Evolutionary conservation across 1,140 invertebrate species (phyloP), one percentile per base, ranked within the genome.

Genomic region (Laupala kohalensis): DNA sequence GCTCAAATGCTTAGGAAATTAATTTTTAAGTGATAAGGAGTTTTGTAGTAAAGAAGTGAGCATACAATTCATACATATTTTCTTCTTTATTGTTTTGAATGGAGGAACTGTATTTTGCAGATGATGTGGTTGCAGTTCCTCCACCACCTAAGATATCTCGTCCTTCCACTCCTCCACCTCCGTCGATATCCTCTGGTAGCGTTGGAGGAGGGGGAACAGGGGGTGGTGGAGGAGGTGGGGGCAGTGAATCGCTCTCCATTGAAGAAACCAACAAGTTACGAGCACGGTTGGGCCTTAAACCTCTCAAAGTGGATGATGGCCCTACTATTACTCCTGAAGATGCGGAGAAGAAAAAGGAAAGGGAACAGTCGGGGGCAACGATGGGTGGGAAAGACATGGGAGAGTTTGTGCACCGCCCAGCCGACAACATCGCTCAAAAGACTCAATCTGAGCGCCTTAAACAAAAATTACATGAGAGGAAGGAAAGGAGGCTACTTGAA

Each of bases 341-440:
- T 69, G 72, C 70, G 24, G 76, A 78, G 71, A 74, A 74, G 1
- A 76, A 74, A 12, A 77, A 76, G 64, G 77, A 76, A 12, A 74
- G 79, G 3, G 81, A 80, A 69, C 79, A 77, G 66, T 83, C 85
- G 72, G 82, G 67, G 19, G 74, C 76, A 27, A 74, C 70, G 64
- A 71, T 67, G n/a, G 74, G 74, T 68, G 78, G 78, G 76, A 90
- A 90, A 79, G 92, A 92, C 78, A 86, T 92, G 78, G 91, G 92
- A 67, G 92, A 96, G 78, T 96, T 96, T 84, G 90, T 96, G 75
- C 96, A 98, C 80, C 93, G 92, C 79, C 94, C 95, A 19, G 92
- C 96, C 6, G 84, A 82, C 74, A 98, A 96, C 82, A 81, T 93
- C 30, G 83, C 86, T 25, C 85, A 93, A 29, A 90, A 92, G 76